These are phyloP conservation scores for Sebastiscus tertius DNA, from an alignment of 2,797 vertebrate genomes.

Conservation along the genomic window DNA sequence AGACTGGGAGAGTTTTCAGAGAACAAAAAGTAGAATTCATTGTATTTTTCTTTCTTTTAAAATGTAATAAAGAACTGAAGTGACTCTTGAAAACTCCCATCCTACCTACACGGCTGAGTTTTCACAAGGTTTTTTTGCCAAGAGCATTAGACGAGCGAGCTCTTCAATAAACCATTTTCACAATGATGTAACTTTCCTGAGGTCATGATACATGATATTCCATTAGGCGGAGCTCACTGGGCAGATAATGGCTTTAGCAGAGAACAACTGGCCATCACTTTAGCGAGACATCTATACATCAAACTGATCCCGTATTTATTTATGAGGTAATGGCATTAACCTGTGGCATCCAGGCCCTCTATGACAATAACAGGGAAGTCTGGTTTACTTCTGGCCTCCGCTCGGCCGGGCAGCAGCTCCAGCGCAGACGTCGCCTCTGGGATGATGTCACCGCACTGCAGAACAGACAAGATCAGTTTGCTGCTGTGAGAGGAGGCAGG, in stretches of 20 bases:
- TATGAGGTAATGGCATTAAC: slow-evolving; percentile 81
- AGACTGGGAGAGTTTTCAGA: neutral
- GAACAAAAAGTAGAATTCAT: neutral
- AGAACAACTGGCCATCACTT: slow-evolving; percentile 52
- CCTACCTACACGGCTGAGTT: neutral
- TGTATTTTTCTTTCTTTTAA: neutral
- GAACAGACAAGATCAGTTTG: slow-evolving; percentile 51
- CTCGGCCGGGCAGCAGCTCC: slow-evolving; percentile 78
- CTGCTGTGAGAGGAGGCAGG: slow-evolving; percentile 35
- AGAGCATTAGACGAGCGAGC: slow-evolving; percentile 40
- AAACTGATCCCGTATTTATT: slow-evolving; percentile 59
- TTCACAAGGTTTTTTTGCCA: slow-evolving; percentile 40
- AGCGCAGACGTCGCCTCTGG: slow-evolving; percentile 87
- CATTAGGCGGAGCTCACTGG: slow-evolving; percentile 58
- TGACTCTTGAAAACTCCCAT: slow-evolving; percentile 20
- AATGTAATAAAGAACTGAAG: neutral
- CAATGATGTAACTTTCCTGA: slow-evolving; percentile 67
- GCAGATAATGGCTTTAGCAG: slow-evolving; percentile 70
- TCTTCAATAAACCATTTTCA: slow-evolving; percentile 59
- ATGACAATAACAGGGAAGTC: slow-evolving; percentile 88
- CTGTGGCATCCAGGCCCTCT: slow-evolving; percentile 95
- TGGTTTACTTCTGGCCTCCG: slow-evolving; percentile 72
- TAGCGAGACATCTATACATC: slow-evolving; percentile 67
- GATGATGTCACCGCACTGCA: slow-evolving; percentile 86
- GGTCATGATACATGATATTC: slow-evolving; percentile 71